Evolutionary conservation across 2,113 vertebrate species (phyloP).

Genomic region (Sinocyclocheilus anophthalmus): DNA sequence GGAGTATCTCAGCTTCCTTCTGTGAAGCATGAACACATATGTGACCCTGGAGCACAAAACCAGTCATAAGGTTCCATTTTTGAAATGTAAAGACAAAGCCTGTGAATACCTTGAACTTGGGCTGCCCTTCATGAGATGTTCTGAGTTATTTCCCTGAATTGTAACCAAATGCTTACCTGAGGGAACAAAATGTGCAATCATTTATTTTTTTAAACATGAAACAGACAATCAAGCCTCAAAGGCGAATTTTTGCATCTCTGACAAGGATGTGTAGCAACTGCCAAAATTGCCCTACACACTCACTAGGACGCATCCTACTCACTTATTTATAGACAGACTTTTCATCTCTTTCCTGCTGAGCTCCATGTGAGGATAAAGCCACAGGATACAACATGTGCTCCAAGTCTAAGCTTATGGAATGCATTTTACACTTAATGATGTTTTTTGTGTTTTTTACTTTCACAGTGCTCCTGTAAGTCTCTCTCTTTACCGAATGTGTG

Average conservation of each 20-base stretch:
- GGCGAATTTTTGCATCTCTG: background rate
- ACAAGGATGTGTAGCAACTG: background rate
- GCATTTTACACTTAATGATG: slow-evolving; percentile 48
- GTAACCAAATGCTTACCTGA: slow-evolving; percentile 73
- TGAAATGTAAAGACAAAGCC: background rate
- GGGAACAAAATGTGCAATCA: slow-evolving; percentile 39
- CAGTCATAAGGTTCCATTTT: too few species aligned
- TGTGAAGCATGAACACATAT: too few species aligned
- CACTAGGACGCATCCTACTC: slow-evolving; percentile 58
- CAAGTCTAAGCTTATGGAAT: slow-evolving; percentile 65
- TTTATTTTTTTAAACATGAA: background rate
- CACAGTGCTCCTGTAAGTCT: background rate
- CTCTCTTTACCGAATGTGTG: background rate
- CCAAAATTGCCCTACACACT: slow-evolving; percentile 16
- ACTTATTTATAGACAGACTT: slow-evolving; percentile 83
- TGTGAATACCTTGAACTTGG: slow-evolving; percentile 73
- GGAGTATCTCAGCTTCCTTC: too few species aligned
- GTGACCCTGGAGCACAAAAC: too few species aligned
- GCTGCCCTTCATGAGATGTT: slow-evolving; percentile 76
- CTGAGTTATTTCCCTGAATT: slow-evolving; percentile 76
- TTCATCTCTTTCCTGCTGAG: slow-evolving; percentile 77
- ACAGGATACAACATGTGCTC: slow-evolving; percentile 66
- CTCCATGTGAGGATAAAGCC: slow-evolving; percentile 78
- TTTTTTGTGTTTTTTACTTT: background rate
- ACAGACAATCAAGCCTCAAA: background rate